Conservation (phyloP, 2,888 invertebrate species). For the Phragmatobia fuliginosa region DNA sequence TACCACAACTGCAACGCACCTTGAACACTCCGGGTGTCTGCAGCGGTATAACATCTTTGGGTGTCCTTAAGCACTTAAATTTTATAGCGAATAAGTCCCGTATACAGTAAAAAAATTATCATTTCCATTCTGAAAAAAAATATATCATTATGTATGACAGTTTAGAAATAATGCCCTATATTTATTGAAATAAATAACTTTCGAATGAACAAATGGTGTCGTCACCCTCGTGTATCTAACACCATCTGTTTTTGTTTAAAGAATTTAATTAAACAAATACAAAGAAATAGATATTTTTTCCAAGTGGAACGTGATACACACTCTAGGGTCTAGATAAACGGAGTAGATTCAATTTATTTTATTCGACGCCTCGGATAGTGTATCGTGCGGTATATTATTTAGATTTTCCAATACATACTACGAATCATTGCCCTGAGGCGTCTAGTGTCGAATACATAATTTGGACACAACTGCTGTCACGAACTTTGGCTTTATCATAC, state of each 20-base stretch:
- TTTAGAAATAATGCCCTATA: no score
- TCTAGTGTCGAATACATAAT: slow-evolving; percentile 20
- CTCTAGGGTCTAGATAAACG: slow-evolving; percentile 33
- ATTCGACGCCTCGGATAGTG: slow-evolving; percentile 39
- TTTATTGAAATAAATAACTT: no score
- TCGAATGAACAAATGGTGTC: not conserved
- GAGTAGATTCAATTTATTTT: slow-evolving; percentile 48
- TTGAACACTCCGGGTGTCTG: no score
- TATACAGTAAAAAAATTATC: no score
- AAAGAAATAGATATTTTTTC: slow-evolving; percentile 30
- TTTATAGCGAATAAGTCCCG: no score
- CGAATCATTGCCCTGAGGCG: slow-evolving; percentile 37
- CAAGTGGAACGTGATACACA: slow-evolving; percentile 37
- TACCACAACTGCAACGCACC: no score
- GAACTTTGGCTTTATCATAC: slow-evolving; percentile 6
- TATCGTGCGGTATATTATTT: slow-evolving; percentile 43
- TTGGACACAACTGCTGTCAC: slow-evolving; percentile 16
- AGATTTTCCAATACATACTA: slow-evolving; percentile 36
- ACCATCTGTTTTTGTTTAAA: slow-evolving; percentile 19
- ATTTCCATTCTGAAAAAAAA: no score
- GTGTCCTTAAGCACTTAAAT: no score
- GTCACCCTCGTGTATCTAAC: not conserved
- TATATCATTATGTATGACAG: no score
- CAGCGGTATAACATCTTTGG: no score
- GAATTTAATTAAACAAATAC: slow-evolving; percentile 45